Percentiles rank a stretch among this genome's conserved stretches.
Conservation (phyloP, 2,113 vertebrate genomes). For the Oryzias melastigma region DNA sequence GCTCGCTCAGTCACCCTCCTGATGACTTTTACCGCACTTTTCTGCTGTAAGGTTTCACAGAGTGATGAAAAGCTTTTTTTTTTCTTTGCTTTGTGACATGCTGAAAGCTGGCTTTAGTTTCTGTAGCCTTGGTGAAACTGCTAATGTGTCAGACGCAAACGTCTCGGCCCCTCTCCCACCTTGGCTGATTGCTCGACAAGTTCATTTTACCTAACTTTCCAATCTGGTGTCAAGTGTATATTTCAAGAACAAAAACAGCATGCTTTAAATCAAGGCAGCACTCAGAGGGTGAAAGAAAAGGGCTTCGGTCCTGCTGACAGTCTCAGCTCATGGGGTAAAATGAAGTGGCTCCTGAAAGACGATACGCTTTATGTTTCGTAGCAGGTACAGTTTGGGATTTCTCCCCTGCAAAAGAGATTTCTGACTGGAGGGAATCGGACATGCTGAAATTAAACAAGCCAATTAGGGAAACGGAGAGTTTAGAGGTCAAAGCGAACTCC, state of each 20-base stretch:
- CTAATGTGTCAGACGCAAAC: conserved; percentile 59
- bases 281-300: conserved; percentile 2
- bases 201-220: conserved; percentile 61
- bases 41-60: conserved; percentile 49
- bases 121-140: conserved; percentile 67
- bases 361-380: conserved; percentile 16
- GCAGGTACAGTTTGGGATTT: conserved; percentile 28
- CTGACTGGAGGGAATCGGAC: conserved; percentile 55
- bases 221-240: conserved; percentile 52
- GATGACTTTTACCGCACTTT: conserved; percentile 48
- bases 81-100: conserved; percentile 44
- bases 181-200: conserved; percentile 54
- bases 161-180: conserved; percentile 41
- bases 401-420: conserved; percentile 35
- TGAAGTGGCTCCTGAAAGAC: conserved; percentile 17
- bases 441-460: conserved; percentile 68
- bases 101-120: conserved; percentile 67
- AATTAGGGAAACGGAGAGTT: conserved; percentile 68
- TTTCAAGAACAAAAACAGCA: conserved; percentile 27
- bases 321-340: conserved; percentile 19
- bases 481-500: conserved; percentile 61
- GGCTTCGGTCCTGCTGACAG: conserved; percentile 19
- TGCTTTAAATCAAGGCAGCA: conserved; percentile 43
- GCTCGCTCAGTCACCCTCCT: conserved; percentile 49
- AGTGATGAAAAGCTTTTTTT: conserved; percentile 57